phyloP scores from a whole-genome alignment of 1,140 invertebrate species.

The Calephelis nemesis region DNA sequence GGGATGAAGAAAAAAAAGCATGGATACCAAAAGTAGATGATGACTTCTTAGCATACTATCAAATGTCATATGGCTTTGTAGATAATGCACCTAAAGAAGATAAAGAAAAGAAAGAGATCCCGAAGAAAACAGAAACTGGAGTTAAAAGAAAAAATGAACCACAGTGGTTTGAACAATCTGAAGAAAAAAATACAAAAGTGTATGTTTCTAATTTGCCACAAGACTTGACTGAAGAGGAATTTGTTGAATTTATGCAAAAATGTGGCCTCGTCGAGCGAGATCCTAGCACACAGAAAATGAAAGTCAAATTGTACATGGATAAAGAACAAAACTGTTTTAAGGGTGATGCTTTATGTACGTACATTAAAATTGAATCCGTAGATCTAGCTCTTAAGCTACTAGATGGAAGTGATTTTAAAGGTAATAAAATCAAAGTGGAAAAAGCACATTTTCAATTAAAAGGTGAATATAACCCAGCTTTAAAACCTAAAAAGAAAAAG shows the following conservation, averaged over 20 bases:
- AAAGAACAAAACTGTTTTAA: constrained; percentile 90
- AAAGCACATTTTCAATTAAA: constrained; percentile 97
- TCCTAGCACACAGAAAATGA: constrained; percentile 89
- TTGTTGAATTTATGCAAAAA: constrained; percentile 95
- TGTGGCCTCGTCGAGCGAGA: constrained; percentile 97
- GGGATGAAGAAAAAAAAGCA: constrained; percentile 93
- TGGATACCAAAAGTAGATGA: constrained; percentile 99
- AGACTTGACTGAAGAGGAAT: constrained; percentile 94
- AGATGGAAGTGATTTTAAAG: constrained; percentile 92
- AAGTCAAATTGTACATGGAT: constrained; percentile 96
- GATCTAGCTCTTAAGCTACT: constrained; percentile 94
- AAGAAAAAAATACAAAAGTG: constrained; percentile 97
- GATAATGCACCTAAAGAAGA: constrained; percentile 78
- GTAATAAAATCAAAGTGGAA: constrained; percentile 92
- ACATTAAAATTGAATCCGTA: constrained; percentile 98
- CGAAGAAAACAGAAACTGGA: constrained; percentile 44
- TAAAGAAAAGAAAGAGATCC: constrained; percentile 50
- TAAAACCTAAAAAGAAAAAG: constrained; percentile 95
- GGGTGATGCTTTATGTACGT: constrained; percentile 98
- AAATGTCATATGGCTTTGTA: constrained; percentile 95
- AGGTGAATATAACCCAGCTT: constrained; percentile 95
- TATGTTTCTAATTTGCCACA: constrained; percentile 96
- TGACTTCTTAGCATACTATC: constrained; percentile 97
- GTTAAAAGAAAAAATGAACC: constrained; percentile 76
- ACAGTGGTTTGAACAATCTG: constrained; percentile 96